Conservation (phyloP, 2,113 vertebrate species). For the Butorides virescens region DNA sequence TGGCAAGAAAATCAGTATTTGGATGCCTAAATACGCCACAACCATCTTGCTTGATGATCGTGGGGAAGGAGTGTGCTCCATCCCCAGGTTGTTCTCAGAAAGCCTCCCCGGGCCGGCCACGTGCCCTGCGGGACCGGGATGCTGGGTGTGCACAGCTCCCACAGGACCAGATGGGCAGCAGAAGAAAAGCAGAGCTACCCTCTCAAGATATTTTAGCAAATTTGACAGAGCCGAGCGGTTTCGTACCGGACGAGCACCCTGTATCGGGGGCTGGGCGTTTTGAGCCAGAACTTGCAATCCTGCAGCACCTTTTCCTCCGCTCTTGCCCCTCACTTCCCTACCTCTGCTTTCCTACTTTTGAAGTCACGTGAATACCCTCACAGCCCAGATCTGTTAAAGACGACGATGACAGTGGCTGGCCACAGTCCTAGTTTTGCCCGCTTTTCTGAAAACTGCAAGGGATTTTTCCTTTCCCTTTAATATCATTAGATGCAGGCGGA, state of each 20-base stretch:
- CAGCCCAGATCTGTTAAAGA: background rate
- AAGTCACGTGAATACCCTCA: background rate
- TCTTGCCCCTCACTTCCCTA: background rate
- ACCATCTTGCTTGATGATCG: fast-evolving
- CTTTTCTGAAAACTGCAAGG: background rate
- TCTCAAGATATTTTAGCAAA: background rate
- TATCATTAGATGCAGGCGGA: background rate
- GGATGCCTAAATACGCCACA: background rate
- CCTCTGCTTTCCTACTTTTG: background rate
- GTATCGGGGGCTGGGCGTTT: background rate
- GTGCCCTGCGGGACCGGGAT: fast-evolving
- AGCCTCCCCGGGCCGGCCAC: fast-evolving
- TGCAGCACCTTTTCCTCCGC: background rate
- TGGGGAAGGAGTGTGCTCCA: background rate
- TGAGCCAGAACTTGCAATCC: background rate
- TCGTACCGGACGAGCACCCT: fast-evolving
- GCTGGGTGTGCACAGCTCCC: background rate
- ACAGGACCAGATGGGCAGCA: background rate
- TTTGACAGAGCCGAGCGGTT: background rate
- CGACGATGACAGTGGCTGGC: background rate
- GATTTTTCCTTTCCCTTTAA: background rate
- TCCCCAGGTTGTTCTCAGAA: background rate
- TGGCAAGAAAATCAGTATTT: background rate
- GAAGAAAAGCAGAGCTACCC: background rate
- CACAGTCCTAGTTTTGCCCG: background rate